These are phyloP conservation scores for Dendronephthya gigantea DNA, from an alignment of 64 coral and sea anemone species.

Conservation along the genomic window DNA sequence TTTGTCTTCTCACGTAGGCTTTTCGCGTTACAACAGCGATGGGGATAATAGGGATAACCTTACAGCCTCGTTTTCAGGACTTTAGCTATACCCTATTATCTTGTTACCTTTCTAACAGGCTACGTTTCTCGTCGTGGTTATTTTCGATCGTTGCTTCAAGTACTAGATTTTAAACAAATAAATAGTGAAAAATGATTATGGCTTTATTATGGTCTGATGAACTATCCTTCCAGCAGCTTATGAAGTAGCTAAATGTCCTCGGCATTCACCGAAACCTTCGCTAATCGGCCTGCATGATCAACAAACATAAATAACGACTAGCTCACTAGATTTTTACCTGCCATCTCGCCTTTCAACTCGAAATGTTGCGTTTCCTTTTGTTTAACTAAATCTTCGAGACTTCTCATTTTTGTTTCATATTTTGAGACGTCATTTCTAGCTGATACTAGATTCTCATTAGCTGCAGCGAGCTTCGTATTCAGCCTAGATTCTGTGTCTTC, in stretches of 20 bases:
- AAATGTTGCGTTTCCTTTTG: not conserved
- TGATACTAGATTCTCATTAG: not conserved
- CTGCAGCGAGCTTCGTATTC: conserved; percentile 6
- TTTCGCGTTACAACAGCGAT: no score
- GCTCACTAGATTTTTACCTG: not conserved
- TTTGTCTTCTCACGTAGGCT: no score
- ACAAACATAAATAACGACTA: no score
- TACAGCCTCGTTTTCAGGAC: no score
- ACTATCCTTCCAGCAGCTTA: no score
- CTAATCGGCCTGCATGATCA: no score
- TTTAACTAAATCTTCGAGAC: not conserved
- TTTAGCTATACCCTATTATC: no score
- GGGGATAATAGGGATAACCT: no score
- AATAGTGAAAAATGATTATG: not conserved
- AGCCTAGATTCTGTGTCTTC: not conserved
- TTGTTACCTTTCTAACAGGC: not conserved
- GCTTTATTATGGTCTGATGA: no score
- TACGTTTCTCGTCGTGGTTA: conserved; percentile 11
- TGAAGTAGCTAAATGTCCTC: no score
- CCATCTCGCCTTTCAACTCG: conserved; percentile 10
- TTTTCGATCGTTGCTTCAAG: not conserved
- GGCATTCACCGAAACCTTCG: not conserved
- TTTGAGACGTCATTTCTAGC: not conserved
- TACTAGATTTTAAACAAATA: not conserved
- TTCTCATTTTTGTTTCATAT: not conserved